A percentile compares a stretch with the other conserved stretches of the same genome.
phyloP scores from a whole-genome alignment of 1,140 invertebrate genomes.

The Drosophila micromelanica region DNA sequence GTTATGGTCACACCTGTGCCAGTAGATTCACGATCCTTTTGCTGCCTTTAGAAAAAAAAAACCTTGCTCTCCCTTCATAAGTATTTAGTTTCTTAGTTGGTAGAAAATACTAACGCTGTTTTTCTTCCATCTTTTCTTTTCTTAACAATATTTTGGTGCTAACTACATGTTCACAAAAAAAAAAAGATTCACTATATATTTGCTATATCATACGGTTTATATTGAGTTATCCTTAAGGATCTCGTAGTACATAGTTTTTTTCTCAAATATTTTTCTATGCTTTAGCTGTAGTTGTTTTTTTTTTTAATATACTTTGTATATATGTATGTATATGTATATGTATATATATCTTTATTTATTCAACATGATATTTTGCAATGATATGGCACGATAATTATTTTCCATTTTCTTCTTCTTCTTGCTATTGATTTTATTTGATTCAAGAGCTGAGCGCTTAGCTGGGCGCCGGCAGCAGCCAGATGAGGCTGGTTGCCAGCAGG shows the following conservation, averaged over 20 bases:
- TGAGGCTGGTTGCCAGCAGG: conserved; percentile 27
- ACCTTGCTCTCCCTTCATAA: conserved; percentile 11
- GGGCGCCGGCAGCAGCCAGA: conserved; percentile 53
- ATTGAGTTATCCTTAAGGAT: conserved; percentile 6
- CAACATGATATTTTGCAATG: conserved; percentile 76
- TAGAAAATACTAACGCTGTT: conserved; percentile 22
- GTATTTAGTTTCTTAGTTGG: conserved; percentile 24
- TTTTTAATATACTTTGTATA: conserved; percentile 31
- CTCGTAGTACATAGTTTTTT: conserved; percentile 11
- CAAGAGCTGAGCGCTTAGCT: conserved; percentile 41
- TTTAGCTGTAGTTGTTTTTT: conserved; percentile 16
- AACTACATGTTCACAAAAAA: conserved; percentile 24
- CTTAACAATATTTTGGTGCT: conserved; percentile 38
- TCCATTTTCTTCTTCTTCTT: neutral
- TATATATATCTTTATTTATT: conserved; percentile 41
- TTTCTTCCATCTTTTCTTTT: neutral
- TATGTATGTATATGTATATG: conserved; percentile 1
- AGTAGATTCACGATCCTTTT: neutral
- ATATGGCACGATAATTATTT: conserved; percentile 76
- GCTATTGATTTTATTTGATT: neutral
- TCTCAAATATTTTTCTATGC: conserved; percentile 25
- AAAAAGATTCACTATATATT: conserved; percentile 10
- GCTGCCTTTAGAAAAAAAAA: neutral
- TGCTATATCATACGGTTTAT: conserved; percentile 5
- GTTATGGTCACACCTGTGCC: conserved; percentile 1